Conservation (phyloP, 2,113 vertebrate genomes). For the Sarotherodon lohbergeri region DNA sequence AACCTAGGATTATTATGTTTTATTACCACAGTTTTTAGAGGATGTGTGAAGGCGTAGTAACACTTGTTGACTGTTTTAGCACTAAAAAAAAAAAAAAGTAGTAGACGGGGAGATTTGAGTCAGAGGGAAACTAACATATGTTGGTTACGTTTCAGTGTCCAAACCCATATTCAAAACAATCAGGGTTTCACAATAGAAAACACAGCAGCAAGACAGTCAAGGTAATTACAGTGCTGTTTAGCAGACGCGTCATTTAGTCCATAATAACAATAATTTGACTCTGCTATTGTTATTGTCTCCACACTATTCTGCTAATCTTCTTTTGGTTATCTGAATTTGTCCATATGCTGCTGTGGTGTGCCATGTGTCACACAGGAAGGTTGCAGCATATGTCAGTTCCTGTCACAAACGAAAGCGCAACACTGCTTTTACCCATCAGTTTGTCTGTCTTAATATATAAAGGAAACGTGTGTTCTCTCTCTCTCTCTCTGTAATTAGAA, state of each 20-base stretch:
- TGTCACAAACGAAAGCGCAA: conserved; percentile 17
- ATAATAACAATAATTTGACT: conserved; percentile 8
- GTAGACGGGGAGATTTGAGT: neutral
- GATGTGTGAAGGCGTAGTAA: neutral
- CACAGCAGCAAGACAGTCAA: neutral
- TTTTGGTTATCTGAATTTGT: neutral
- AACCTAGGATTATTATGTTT: neutral
- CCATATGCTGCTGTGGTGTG: conserved; percentile 22
- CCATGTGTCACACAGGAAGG: conserved; percentile 42
- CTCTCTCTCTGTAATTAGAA: neutral
- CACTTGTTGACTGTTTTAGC: neutral
- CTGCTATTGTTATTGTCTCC: neutral
- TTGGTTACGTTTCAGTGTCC: neutral
- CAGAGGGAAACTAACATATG: neutral
- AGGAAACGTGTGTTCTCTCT: neutral
- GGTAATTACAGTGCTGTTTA: conserved; percentile 13
- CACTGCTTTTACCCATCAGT: neutral
- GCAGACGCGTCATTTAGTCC: neutral
- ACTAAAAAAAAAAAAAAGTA: neutral
- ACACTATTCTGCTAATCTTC: neutral
- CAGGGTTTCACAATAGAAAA: neutral
- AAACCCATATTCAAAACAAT: neutral
- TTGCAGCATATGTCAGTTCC: conserved; percentile 48
- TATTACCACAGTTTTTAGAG: neutral
- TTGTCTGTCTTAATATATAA: neutral